Conservation (phyloP, 1,140 invertebrate genomes). For the Panagrolaimus sp. region DNA sequence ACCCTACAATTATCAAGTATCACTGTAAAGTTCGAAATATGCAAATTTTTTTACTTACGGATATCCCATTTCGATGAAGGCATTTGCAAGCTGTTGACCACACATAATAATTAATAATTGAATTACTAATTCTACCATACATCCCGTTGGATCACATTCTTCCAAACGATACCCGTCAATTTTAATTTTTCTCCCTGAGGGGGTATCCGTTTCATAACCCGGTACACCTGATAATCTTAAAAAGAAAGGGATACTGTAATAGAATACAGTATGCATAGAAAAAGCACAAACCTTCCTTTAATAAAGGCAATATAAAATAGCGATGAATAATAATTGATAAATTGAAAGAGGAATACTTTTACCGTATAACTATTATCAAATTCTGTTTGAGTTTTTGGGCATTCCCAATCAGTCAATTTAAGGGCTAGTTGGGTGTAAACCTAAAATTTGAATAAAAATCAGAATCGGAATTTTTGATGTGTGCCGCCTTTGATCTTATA, state of each 20-base stretch:
- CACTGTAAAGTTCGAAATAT: not conserved
- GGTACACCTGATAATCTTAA: not conserved
- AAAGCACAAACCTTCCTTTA: conserved; percentile 70
- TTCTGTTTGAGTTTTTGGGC: conserved; percentile 85
- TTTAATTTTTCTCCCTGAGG: conserved; percentile 63
- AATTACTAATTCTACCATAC: conserved; percentile 73
- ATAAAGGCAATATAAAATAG: conserved; percentile 97
- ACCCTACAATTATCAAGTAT: conserved; percentile 12
- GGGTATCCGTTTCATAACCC: conserved; percentile 39
- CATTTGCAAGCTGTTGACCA: conserved; percentile 74
- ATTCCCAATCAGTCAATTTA: conserved; percentile 82
- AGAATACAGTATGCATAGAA: too few species aligned
- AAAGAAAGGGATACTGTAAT: too few species aligned
- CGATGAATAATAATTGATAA: conserved; percentile 93
- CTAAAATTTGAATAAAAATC: not conserved
- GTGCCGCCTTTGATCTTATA: not conserved
- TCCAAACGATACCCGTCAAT: conserved; percentile 19
- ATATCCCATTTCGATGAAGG: conserved; percentile 70
- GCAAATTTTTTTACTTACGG: conserved; percentile 61
- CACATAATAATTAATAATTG: conserved; percentile 77
- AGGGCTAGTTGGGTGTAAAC: conserved; percentile 77
- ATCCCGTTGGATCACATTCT: conserved; percentile 71
- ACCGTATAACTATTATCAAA: conserved; percentile 90
- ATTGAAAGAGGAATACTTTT: conserved; percentile 91
- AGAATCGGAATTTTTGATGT: not conserved